A percentile compares a stretch with the other conserved stretches of the same genome.
These are phyloP conservation scores for Pipa parva DNA, from an alignment of 2,113 vertebrate genomes.

Conservation along the genomic window DNA sequence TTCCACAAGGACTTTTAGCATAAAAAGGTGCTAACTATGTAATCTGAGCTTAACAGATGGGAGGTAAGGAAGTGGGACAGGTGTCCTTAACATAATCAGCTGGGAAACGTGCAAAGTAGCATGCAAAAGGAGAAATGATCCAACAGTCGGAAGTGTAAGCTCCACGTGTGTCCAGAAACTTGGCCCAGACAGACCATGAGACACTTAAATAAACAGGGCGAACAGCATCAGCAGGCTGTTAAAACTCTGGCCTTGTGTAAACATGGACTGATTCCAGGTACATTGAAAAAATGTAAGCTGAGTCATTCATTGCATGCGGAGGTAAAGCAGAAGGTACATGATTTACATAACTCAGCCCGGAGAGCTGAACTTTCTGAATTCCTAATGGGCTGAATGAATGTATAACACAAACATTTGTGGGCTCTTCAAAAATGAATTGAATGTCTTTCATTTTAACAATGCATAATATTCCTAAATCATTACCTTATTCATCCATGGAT, in stretches of 20 bases:
- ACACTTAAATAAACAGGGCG: slow-evolving; percentile 25
- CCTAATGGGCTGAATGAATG: no score
- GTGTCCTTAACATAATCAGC: slow-evolving; percentile 18
- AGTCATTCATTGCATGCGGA: slow-evolving; percentile 24
- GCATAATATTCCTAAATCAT: no score
- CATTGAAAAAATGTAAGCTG: slow-evolving; percentile 24
- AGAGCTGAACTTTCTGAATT: neutral
- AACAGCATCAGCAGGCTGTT: slow-evolving; percentile 28
- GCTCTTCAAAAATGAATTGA: no score
- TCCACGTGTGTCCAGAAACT: slow-evolving; percentile 14
- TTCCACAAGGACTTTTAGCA: no score
- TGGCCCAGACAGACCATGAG: slow-evolving; percentile 8
- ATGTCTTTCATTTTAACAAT: no score
- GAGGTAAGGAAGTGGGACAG: slow-evolving; percentile 16
- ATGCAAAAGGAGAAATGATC: slow-evolving; percentile 9
- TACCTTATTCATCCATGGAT: no score
- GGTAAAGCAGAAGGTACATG: slow-evolving; percentile 17
- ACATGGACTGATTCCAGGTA: slow-evolving; percentile 39
- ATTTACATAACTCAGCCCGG: neutral
- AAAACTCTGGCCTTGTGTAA: slow-evolving; percentile 25
- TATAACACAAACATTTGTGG: no score
- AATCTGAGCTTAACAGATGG: slow-evolving; percentile 28
- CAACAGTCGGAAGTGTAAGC: slow-evolving; percentile 17
- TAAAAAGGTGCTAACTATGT: slow-evolving; percentile 5
- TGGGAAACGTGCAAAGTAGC: slow-evolving; percentile 30